Conservation (phyloP, 2,888 invertebrate genomes). For the Trypoxylon attenuatum region DNA sequence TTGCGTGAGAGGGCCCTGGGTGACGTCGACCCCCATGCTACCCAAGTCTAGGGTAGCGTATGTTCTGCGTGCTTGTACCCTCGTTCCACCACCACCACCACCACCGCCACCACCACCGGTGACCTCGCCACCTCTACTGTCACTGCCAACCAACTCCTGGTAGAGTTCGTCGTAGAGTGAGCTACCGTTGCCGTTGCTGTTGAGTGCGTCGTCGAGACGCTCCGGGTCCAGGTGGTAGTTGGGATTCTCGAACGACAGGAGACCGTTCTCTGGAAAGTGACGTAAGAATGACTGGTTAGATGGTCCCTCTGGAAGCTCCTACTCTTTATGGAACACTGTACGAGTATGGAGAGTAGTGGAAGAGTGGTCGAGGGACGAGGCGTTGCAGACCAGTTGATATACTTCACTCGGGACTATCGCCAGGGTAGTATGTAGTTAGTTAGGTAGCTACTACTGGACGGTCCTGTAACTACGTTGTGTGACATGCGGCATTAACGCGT, state of each 20-base stretch:
- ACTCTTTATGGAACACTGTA: too few species aligned
- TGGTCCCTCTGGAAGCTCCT: too few species aligned
- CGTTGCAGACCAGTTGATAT: not conserved
- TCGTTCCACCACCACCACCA: constrained; percentile 76
- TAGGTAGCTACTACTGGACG: not conserved
- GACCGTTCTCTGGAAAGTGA: constrained; percentile 87
- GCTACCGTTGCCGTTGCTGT: constrained; percentile 79
- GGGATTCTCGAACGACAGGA: constrained; percentile 93
- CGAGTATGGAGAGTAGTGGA: too few species aligned
- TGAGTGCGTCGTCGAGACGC: constrained; percentile 85
- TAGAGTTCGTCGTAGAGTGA: constrained; percentile 84
- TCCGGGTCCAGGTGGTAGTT: constrained; percentile 90
- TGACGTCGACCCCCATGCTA: constrained; percentile 83
- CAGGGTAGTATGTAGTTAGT: not conserved
- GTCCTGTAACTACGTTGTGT: constrained; percentile 6
- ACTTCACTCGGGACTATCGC: not conserved
- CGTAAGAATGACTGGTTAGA: too few species aligned
- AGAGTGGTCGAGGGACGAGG: not conserved
- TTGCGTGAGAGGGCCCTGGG: constrained; percentile 77
- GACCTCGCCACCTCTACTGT: constrained; percentile 71
- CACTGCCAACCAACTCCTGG: constrained; percentile 77
- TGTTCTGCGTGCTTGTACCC: constrained; percentile 76
- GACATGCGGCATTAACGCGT: constrained; percentile 11
- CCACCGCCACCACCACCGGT: constrained; percentile 77
- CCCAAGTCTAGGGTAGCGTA: constrained; percentile 82